These are phyloP conservation scores for Chondrosia reniformis DNA, from an alignment of 37 sponge, comb jelly and placozoan genomes.

Conservation along the genomic window DNA sequence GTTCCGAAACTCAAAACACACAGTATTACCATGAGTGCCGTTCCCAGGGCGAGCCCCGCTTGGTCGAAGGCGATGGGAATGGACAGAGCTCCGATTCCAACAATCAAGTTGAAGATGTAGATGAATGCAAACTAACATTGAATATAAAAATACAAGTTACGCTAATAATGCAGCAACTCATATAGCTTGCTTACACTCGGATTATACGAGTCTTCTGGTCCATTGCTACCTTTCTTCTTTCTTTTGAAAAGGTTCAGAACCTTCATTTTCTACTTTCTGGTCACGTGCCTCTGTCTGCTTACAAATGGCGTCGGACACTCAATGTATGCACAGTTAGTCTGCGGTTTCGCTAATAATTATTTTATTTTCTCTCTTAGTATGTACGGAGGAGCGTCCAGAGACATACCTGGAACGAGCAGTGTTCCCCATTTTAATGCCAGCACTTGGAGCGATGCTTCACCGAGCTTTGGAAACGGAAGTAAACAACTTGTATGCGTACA, in stretches of 20 bases:
- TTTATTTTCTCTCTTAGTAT: neutral
- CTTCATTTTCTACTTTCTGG: no score
- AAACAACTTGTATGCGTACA: neutral
- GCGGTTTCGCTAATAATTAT: no score
- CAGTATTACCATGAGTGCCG: conserved; percentile 71
- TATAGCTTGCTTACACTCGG: no score
- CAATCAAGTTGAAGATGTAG: conserved; percentile 95
- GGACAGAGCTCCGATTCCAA: conserved; percentile 90
- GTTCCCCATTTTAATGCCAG: conserved; percentile 64
- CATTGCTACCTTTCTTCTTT: no score
- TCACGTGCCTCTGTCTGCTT: no score
- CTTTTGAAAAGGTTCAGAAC: no score
- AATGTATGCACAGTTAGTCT: no score
- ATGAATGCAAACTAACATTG: conserved; percentile 80
- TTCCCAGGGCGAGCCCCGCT: conserved; percentile 81
- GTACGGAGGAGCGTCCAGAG: conserved; percentile 10
- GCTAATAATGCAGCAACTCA: neutral
- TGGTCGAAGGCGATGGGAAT: conserved; percentile 87
- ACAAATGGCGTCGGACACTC: no score
- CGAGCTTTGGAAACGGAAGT: conserved; percentile 66
- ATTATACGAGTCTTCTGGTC: no score
- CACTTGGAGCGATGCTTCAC: conserved; percentile 51
- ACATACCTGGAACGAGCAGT: conserved; percentile 51
- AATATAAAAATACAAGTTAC: neutral
- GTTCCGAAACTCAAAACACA: conserved; percentile 68